Conservation (phyloP, 1,140 invertebrate genomes). For the Brachionus calyciflorus region DNA sequence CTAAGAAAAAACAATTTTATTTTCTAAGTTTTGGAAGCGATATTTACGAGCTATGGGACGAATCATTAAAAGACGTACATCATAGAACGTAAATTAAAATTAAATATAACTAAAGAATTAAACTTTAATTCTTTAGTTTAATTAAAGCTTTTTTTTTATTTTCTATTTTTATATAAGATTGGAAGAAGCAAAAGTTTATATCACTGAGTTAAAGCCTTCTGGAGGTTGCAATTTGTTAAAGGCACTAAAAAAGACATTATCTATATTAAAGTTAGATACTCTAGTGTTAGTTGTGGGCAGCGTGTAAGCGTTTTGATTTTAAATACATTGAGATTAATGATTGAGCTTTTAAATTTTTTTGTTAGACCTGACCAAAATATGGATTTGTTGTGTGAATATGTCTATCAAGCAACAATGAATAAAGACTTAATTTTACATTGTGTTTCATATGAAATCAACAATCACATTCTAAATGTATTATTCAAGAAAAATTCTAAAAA, state of each 20-base stretch:
- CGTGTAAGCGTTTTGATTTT: slow-evolving; percentile 54
- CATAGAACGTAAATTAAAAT: slow-evolving; percentile 46
- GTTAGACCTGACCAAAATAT: slow-evolving; percentile 57
- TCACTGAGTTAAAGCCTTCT: slow-evolving; percentile 49
- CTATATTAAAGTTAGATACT: slow-evolving; percentile 54
- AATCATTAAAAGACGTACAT: slow-evolving; percentile 37
- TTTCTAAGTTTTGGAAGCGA: slow-evolving; percentile 57
- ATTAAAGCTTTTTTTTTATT: not conserved
- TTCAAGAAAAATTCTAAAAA: no score
- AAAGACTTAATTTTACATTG: slow-evolving; percentile 53
- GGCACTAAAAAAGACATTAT: slow-evolving; percentile 58
- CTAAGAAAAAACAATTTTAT: slow-evolving; percentile 54
- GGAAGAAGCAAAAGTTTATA: slow-evolving; percentile 27
- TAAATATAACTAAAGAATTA: no score
- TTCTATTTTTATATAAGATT: not conserved
- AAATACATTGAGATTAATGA: not conserved
- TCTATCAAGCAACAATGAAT: slow-evolving; percentile 57
- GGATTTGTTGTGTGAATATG: slow-evolving; percentile 58
- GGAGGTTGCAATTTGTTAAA: slow-evolving; percentile 59
- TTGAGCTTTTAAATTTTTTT: not conserved
- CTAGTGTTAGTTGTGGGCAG: slow-evolving; percentile 57
- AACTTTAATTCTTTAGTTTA: not conserved
- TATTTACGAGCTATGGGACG: slow-evolving; percentile 55
- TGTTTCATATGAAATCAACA: slow-evolving; percentile 60
- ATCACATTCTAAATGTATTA: slow-evolving; percentile 58